Conservation (phyloP, 1,140 invertebrate species). For the Aradophagus sp. region DNA sequence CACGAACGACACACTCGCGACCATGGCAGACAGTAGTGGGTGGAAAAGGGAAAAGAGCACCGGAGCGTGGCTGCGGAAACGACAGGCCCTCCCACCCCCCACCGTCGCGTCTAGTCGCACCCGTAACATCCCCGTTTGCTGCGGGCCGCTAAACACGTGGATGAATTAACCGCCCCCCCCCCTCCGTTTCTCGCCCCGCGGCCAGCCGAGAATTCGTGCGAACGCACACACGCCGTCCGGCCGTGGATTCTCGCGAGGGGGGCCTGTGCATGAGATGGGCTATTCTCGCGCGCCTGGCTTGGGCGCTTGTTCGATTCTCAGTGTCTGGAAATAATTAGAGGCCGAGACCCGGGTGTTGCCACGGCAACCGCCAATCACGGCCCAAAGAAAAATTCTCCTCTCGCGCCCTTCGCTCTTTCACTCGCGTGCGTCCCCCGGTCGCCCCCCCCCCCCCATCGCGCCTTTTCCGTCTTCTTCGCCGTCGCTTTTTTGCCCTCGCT, state of each 20-base stretch:
- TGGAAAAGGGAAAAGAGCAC: too few species aligned
- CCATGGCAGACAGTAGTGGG: too few species aligned
- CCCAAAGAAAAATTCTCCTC: conserved; percentile 73
- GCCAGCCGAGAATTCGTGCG: too few species aligned
- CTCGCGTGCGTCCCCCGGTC: not conserved
- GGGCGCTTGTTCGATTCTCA: conserved; percentile 75
- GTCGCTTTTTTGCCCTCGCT: too few species aligned
- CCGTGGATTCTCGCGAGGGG: conserved; percentile 48
- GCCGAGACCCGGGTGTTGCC: conserved; percentile 73
- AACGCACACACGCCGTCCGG: conserved; percentile 52
- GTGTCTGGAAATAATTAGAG: conserved; percentile 77
- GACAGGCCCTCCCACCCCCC: too few species aligned
- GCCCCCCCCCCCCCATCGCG: conserved; percentile 24
- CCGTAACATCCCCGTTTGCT: too few species aligned
- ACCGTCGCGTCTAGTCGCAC: too few species aligned
- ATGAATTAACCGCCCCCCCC: too few species aligned
- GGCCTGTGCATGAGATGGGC: conserved; percentile 65
- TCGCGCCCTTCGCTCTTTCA: conserved; percentile 38
- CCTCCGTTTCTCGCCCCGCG: too few species aligned
- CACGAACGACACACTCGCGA: too few species aligned
- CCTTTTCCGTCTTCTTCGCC: conserved; percentile 24
- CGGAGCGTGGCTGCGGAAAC: too few species aligned
- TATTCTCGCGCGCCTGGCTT: conserved; percentile 63
- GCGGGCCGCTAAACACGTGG: too few species aligned
- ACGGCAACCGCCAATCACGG: conserved; percentile 76